These are phyloP conservation scores for Lucinisca nassula DNA, from an alignment of 2,888 invertebrate species.

Conservation along the genomic window DNA sequence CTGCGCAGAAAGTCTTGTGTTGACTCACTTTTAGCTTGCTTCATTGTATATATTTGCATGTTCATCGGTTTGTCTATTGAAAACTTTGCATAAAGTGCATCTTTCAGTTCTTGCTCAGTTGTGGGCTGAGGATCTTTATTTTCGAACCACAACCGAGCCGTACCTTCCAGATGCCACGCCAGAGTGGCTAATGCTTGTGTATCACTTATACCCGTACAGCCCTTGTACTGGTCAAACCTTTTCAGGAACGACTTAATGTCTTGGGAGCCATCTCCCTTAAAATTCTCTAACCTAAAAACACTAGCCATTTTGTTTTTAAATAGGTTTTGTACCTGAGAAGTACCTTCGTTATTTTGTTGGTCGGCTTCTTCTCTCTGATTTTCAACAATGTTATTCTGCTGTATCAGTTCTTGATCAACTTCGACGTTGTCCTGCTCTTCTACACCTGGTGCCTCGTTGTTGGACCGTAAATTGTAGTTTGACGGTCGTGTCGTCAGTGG, in stretches of 20 bases:
- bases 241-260: neutral
- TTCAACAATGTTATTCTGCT: neutral
- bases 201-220: conserved; percentile 19
- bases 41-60: conserved; percentile 1
- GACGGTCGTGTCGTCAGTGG: neutral
- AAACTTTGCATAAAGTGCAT: neutral
- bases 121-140: neutral
- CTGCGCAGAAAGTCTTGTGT: neutral
- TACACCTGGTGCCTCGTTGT: neutral
- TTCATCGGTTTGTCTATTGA: neutral
- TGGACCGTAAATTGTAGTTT: conserved; percentile 5
- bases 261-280: conserved; percentile 17
- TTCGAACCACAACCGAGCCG: conserved; percentile 19
- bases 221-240: conserved; percentile 19
- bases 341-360: neutral
- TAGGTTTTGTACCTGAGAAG: neutral
- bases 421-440: neutral
- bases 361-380: neutral
- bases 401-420: too few relatives aligned
- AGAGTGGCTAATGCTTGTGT: conserved; percentile 1
- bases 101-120: neutral
- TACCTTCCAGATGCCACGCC: conserved; percentile 20
- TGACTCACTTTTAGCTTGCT: neutral
- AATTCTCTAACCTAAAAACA: neutral
- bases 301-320: neutral